Conservation (phyloP, 2,888 invertebrate genomes). For the Pinctada fucata region DNA sequence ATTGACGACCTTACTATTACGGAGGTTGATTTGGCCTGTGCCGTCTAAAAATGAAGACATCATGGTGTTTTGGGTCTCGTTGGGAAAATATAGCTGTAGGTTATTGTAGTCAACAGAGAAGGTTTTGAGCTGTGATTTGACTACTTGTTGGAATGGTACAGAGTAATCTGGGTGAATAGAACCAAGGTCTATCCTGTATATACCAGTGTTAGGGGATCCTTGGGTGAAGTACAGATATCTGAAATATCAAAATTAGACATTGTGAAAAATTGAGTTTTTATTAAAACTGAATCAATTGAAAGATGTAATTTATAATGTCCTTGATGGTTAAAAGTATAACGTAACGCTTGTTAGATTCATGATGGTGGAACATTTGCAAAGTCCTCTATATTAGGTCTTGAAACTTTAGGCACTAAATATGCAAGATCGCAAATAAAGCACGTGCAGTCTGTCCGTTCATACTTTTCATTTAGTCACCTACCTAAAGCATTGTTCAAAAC, state of each 20-base stretch:
- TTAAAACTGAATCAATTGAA: neutral
- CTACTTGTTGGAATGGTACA: conserved; percentile 54
- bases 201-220: conserved; percentile 80
- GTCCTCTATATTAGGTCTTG: too few species aligned
- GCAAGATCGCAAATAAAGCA: too few species aligned
- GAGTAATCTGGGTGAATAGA: conserved; percentile 78
- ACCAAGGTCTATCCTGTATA: conserved; percentile 87
- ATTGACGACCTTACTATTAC: conserved; percentile 83
- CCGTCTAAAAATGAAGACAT: conserved; percentile 90
- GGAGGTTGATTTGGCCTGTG: conserved; percentile 80
- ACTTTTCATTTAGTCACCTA: too few species aligned
- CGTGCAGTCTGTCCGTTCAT: too few species aligned
- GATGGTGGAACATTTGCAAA: too few species aligned
- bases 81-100: conserved; percentile 87
- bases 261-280: neutral
- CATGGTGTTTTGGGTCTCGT: conserved; percentile 86
- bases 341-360: too few species aligned
- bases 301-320: too few species aligned
- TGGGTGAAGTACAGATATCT: conserved; percentile 90
- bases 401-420: too few species aligned
- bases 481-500: too few species aligned
- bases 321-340: too few species aligned
- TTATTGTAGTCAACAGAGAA: conserved; percentile 90
- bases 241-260: conserved; percentile 45
- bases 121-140: conserved; percentile 84